These are phyloP conservation scores for Euplagia quadripunctaria DNA, from an alignment of 2,888 invertebrate genomes.

Conservation along the genomic window DNA sequence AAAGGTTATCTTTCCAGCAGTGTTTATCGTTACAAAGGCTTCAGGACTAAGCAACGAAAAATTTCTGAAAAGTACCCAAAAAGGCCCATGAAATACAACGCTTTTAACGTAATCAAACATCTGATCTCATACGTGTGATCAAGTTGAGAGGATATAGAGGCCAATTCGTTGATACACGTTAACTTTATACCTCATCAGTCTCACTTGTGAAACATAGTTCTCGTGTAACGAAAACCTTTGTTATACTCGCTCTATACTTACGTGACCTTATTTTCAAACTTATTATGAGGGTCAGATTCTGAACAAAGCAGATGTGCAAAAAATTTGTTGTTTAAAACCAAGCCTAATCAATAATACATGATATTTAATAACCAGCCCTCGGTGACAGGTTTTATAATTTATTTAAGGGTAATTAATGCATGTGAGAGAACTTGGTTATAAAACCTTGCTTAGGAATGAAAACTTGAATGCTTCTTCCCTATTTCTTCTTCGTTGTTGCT, in stretches of 20 bases:
- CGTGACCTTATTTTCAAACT: not conserved
- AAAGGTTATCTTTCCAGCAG: not conserved
- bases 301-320: not conserved
- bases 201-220: slow-evolving; percentile 16
- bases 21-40: not conserved
- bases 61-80: slow-evolving; percentile 15
- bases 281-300: not conserved
- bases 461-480: too few relatives aligned
- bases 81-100: slow-evolving; percentile 28
- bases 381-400: not conserved
- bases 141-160: slow-evolving; percentile 58
- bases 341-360: not conserved
- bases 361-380: not conserved
- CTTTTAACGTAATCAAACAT: slow-evolving; percentile 44
- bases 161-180: slow-evolving; percentile 46
- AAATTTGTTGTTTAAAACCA: not conserved
- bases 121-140: slow-evolving; percentile 60
- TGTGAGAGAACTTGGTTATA: too few relatives aligned
- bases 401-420: not conserved
- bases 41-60: not conserved
- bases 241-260: not conserved
- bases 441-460: too few relatives aligned
- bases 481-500: too few relatives aligned
- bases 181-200: slow-evolving; percentile 40
- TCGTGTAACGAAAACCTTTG: not conserved